phyloP scores from a whole-genome alignment of 2,797 vertebrate species.

The Catharus ustulatus region DNA sequence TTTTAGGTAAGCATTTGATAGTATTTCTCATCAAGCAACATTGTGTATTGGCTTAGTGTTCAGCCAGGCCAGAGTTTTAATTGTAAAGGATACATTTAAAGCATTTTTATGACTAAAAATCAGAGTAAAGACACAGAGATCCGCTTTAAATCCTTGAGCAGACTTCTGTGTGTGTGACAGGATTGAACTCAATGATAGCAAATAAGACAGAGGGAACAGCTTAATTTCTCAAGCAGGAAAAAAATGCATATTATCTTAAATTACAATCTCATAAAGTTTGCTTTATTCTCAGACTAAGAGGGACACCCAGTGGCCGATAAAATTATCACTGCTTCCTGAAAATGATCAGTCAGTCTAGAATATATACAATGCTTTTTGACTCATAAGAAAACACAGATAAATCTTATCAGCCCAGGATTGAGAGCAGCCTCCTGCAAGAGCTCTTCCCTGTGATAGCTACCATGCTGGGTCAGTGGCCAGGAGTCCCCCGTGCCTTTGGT shows the following conservation, averaged over 20 bases:
- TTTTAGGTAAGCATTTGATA: neutral
- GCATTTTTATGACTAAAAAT: neutral
- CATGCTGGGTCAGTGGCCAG: accelerated
- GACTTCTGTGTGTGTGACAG: neutral
- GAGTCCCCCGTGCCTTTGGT: accelerated
- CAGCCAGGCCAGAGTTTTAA: neutral
- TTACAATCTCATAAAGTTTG: neutral
- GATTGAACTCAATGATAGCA: neutral
- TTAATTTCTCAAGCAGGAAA: neutral
- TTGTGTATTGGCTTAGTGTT: neutral
- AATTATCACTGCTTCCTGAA: neutral
- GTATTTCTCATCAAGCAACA: neutral
- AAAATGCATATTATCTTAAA: neutral
- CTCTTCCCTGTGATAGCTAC: neutral
- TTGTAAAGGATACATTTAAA: neutral
- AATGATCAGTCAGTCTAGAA: accelerated
- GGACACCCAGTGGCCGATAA: slow-evolving; percentile 10
- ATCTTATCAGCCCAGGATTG: accelerated
- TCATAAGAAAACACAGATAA: neutral
- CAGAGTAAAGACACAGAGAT: neutral
- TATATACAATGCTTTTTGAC: accelerated
- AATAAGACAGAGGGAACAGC: neutral
- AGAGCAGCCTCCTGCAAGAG: neutral
- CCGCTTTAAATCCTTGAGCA: neutral
- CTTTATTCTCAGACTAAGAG: neutral